Percentiles rank a stretch among this genome's conserved stretches.
These are phyloP conservation scores for Micrasema longulum DNA, from an alignment of 1,140 invertebrate genomes.

Conservation along the genomic window DNA sequence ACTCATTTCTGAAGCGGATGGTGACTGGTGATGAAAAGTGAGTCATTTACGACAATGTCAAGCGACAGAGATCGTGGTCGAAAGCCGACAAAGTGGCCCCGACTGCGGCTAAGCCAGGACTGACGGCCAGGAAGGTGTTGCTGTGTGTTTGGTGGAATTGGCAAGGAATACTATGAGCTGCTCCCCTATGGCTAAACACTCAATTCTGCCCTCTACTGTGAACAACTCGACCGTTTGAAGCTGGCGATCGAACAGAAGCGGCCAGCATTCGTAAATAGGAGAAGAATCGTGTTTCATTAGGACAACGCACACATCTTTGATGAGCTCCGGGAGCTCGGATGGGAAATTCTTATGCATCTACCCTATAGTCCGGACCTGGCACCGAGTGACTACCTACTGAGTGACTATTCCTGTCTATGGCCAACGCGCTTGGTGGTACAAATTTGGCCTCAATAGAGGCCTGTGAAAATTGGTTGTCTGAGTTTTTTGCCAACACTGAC, in stretches of 20 bases:
- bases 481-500: constrained; percentile 4
- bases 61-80: constrained; percentile 21
- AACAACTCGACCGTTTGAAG: constrained; percentile 23
- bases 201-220: constrained; percentile 11
- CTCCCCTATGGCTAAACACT: constrained; percentile 4
- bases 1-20: constrained; percentile 17
- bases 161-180: too few relatives aligned
- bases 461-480: constrained; percentile 2
- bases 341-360: constrained; percentile 25
- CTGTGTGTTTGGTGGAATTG: constrained; percentile 16
- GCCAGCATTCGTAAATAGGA: constrained; percentile 18
- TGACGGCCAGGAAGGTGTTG: constrained; percentile 20
- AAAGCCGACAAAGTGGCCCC: constrained; percentile 10
- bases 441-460: background rate
- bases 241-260: constrained; percentile 19
- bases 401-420: too few relatives aligned
- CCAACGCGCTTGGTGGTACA: background rate
- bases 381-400: constrained; percentile 16
- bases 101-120: constrained; percentile 14
- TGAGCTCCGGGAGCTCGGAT: constrained; percentile 10
- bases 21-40: constrained; percentile 24
- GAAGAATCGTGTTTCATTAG: constrained; percentile 21
- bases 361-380: constrained; percentile 6
- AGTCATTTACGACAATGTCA: constrained; percentile 10
- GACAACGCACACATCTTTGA: too few relatives aligned